Conservation (phyloP, 2,797 vertebrate species). For the Chiloscyllium punctatum region DNA sequence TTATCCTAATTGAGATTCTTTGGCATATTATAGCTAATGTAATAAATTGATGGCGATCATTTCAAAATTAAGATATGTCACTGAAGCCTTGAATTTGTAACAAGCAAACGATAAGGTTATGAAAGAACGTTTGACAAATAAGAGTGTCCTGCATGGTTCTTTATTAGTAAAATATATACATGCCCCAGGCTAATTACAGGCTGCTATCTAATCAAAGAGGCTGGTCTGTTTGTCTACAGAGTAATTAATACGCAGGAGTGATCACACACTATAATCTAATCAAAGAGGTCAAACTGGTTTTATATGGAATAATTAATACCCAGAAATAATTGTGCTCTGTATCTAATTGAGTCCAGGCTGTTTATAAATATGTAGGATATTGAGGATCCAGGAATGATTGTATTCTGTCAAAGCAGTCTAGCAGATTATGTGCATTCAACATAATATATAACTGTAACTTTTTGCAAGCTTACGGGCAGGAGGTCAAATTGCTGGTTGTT, state of each 20-base stretch:
- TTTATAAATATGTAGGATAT: neutral
- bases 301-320: conserved; percentile 15
- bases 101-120: neutral
- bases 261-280: neutral
- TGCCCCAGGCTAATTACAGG: neutral
- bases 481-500: neutral
- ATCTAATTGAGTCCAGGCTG: neutral
- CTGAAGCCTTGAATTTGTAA: neutral
- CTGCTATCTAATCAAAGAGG: neutral
- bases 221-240: neutral
- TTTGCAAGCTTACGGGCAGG: neutral
- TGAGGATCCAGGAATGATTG: neutral
- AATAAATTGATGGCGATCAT: neutral
- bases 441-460: neutral
- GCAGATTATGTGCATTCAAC: neutral
- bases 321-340: neutral
- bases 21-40: neutral
- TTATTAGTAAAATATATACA: neutral
- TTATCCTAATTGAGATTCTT: neutral
- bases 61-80: neutral
- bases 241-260: conserved; percentile 3
- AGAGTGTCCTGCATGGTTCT: neutral
- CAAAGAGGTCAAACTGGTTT: neutral
- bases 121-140: neutral
- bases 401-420: neutral